Conservation (phyloP, 2,888 invertebrate species). For the Ephialtes manifestator region DNA sequence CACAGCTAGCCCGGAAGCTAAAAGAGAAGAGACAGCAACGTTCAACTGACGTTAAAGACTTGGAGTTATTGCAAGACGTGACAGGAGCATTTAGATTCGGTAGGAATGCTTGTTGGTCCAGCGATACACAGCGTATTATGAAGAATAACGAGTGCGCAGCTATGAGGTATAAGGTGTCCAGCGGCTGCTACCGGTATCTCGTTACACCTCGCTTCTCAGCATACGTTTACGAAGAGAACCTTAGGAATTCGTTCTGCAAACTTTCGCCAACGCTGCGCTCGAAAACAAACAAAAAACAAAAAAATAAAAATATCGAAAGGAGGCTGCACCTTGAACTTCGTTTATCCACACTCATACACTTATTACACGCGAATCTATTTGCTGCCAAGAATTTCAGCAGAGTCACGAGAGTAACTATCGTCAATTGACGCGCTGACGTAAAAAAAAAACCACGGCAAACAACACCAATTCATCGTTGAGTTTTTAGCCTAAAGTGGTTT, state of each 20-base stretch:
- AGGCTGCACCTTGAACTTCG: slow-evolving; percentile 43
- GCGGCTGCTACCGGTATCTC: slow-evolving; percentile 1
- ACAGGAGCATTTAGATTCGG: slow-evolving; percentile 28
- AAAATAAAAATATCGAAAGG: slow-evolving; percentile 1
- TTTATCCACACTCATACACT: neutral
- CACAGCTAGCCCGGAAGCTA: slow-evolving; percentile 3
- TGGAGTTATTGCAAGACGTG: slow-evolving; percentile 17
- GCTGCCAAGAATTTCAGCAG: neutral
- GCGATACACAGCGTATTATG: slow-evolving; percentile 5
- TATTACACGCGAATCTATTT: slow-evolving; percentile 12
- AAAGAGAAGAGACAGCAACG: neutral
- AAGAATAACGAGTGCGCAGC: slow-evolving; percentile 10
- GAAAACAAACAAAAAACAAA: neutral
- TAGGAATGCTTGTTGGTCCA: slow-evolving; percentile 21
- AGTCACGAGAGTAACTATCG: neutral
- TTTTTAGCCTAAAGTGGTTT: neutral
- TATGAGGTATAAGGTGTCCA: slow-evolving; percentile 22
- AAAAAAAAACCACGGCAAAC: neutral
- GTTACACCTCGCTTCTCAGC: slow-evolving; percentile 5
- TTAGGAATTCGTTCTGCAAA: slow-evolving; percentile 12
- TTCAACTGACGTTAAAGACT: slow-evolving; percentile 13
- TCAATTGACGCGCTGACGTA: slow-evolving; percentile 1
- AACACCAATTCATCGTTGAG: neutral
- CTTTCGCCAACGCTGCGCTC: slow-evolving; percentile 19
- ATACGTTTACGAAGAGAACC: neutral